These are phyloP conservation scores for Catocala sponsa DNA, from an alignment of 2,888 invertebrate species.

Conservation along the genomic window DNA sequence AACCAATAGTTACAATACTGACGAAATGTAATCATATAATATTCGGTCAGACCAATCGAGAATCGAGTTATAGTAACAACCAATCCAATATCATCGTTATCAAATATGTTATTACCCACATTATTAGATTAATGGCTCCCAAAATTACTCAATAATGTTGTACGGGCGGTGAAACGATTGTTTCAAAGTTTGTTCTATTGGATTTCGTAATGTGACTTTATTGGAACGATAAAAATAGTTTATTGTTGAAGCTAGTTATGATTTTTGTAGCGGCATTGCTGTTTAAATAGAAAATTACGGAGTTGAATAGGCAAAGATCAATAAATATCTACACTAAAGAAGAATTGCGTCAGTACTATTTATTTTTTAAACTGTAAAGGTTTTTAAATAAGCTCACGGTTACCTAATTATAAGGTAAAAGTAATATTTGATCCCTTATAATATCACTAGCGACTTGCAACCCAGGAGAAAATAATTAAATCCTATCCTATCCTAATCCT, in stretches of 20 bases:
- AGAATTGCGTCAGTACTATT: too few species aligned
- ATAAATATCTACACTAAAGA: not conserved
- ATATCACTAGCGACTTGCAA: too few species aligned
- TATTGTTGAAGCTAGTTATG: conserved; percentile 21
- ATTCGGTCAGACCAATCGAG: conserved; percentile 53
- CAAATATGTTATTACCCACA: conserved; percentile 49
- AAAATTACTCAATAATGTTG: conserved; percentile 74
- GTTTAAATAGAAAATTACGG: conserved; percentile 9
- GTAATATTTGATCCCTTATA: too few species aligned
- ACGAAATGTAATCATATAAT: conserved; percentile 48
- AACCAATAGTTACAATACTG: conserved; percentile 35
- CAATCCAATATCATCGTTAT: conserved; percentile 47
- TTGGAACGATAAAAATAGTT: conserved; percentile 51
- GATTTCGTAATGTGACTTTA: conserved; percentile 59
- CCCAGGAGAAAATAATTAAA: too few species aligned
- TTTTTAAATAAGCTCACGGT: too few species aligned
- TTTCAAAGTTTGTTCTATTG: conserved; percentile 65
- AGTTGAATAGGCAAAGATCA: not conserved
- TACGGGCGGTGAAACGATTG: conserved; percentile 58
- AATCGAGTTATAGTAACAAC: conserved; percentile 43
- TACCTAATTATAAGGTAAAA: too few species aligned
- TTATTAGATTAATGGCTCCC: conserved; percentile 77
- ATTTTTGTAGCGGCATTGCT: conserved; percentile 15
- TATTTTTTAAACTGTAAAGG: too few species aligned
- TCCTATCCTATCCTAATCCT: too few species aligned